Evolutionary conservation across 2,797 vertebrate genomes (phyloP), one percentile per base, ranked within the genome.

Genomic region (Pangasius sanitwongsei): DNA sequence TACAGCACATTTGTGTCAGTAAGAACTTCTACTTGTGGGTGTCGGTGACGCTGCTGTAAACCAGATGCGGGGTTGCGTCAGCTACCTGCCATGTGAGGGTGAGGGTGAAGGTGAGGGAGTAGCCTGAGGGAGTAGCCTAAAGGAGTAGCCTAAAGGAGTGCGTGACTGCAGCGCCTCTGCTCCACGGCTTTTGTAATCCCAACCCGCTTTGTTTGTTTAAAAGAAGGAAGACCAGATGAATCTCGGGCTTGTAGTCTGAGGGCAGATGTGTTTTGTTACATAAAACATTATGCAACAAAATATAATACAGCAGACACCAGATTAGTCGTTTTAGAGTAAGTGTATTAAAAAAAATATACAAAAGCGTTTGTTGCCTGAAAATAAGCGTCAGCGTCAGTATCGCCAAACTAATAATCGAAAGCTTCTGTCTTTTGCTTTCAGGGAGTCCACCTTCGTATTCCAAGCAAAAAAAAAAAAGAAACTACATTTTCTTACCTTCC

Each of bases 11-110:
- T 23, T 8, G 4, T 41, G 7, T 11, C 20, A 44, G 70, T 44
- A 44, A 44, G 44, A 41, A 74, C 2, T 23, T 9, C 12, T 15
- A 3, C 3, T 3, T 25, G 6, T 5, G 31, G 0, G 12, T 28
- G 23, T 48, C 11, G 4, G 0, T 2, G 75, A 16, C 1, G 11
- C 41, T 63, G 53, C 37, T 77, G 44, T 41, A 78, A 85, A 0
- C 7, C 2, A 1, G 0, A 3, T 1, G 48, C 9, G n/a, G 16
- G 59, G 72, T 88, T 88, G 82, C 87, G 25, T 88, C 87, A 88
- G 59, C 82, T 85, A 5, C 16, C 2, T 25, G 28, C n/a, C 55
- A 1, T 48, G 50, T 18, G 48, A 18, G 1, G 0, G 16, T 15
- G 12, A 50, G 48, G 1, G 48, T 16, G 53, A 55, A n/a, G 3